Conservation (phyloP, 2,113 vertebrate species). For the Myiozetetes cayanensis region DNA sequence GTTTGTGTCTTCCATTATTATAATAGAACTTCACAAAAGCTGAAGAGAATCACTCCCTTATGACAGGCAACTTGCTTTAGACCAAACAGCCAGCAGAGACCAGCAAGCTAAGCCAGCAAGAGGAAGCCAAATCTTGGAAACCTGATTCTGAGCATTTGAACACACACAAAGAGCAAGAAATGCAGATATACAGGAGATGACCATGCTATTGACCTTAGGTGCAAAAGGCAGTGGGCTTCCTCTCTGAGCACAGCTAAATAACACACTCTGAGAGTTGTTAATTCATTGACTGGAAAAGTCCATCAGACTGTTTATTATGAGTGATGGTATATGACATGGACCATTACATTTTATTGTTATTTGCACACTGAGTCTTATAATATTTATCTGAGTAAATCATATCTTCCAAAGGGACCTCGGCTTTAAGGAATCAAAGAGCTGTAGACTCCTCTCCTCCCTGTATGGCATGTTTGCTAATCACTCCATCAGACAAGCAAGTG, state of each 20-base stretch:
- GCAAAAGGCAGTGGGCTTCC: not conserved
- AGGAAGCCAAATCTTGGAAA: not conserved
- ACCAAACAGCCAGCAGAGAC: not conserved
- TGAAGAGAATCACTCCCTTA: not conserved
- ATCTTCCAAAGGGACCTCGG: not conserved
- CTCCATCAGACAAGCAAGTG: not conserved
- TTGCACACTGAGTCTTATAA: not conserved
- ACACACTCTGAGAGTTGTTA: not conserved
- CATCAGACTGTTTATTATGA: not conserved
- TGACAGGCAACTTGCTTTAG: not conserved
- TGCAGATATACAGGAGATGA: not conserved
- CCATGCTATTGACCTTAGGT: not conserved
- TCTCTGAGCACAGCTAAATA: not conserved
- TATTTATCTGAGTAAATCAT: not conserved
- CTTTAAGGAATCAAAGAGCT: not conserved
- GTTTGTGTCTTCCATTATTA: not conserved
- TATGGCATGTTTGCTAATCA: not conserved
- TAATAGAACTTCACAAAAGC: not conserved
- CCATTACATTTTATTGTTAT: constrained; percentile 7
- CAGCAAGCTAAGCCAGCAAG: not conserved
- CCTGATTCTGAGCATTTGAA: not conserved
- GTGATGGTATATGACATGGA: not conserved
- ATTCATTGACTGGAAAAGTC: not conserved
- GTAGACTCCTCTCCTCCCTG: not conserved
- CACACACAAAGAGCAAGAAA: not conserved